Evolutionary conservation across 2,797 vertebrate genomes (phyloP).

Genomic region (Scleropages formosus): DNA sequence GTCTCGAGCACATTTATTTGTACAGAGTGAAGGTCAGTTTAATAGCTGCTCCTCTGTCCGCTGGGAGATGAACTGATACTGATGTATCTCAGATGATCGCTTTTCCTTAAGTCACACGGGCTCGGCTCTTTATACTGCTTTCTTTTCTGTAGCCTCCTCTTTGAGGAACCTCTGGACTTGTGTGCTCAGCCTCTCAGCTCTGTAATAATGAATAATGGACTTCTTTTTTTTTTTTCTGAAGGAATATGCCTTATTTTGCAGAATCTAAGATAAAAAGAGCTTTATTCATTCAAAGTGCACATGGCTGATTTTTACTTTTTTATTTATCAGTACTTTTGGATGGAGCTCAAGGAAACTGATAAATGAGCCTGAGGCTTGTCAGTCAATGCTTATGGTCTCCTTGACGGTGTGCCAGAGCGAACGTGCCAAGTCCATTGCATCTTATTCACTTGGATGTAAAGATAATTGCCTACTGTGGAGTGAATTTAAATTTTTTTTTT

Average conservation of each 20-base stretch:
- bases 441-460: too few species aligned
- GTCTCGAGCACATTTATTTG: not conserved
- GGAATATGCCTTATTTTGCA: too few species aligned
- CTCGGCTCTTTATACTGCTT: not conserved
- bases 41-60: conserved; percentile 36
- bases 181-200: not conserved
- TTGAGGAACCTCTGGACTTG: not conserved
- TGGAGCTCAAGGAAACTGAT: too few species aligned
- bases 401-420: too few species aligned
- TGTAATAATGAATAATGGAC: not conserved
- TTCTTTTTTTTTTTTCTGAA: too few species aligned
- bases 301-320: too few species aligned
- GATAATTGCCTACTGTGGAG: too few species aligned
- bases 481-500: too few species aligned
- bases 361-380: too few species aligned
- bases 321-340: too few species aligned
- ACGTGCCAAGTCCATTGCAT: too few species aligned
- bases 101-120: conserved; percentile 8
- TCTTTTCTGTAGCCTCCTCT: not conserved
- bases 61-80: conserved; percentile 21
- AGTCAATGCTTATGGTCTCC: too few species aligned
- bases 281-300: not conserved
- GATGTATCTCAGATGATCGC: not conserved
- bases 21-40: conserved; percentile 29
- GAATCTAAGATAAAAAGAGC: not conserved